These are phyloP conservation scores for Tauraco hartlaubi DNA, from an alignment of 2,797 vertebrate species.

Conservation along the genomic window DNA sequence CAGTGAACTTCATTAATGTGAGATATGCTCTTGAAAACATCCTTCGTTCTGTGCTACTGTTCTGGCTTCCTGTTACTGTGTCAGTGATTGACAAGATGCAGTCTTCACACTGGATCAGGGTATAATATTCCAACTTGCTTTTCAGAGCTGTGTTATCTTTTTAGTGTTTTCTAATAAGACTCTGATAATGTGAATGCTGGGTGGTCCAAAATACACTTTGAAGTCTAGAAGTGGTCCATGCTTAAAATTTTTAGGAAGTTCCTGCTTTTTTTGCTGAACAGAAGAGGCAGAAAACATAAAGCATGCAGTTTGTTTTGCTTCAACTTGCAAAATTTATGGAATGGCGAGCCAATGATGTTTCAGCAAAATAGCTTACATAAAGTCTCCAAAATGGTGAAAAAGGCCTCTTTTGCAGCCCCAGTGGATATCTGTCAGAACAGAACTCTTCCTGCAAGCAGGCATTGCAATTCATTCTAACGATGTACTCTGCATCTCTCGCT, in stretches of 20 bases:
- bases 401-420: background rate
- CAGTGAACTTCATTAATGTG: background rate
- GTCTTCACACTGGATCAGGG: background rate
- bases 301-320: background rate
- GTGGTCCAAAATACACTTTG: background rate
- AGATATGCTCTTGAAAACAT: background rate
- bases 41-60: background rate
- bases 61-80: background rate
- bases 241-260: background rate
- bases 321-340: background rate
- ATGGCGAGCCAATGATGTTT: background rate
- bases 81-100: background rate
- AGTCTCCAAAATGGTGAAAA: background rate
- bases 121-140: background rate
- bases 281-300: background rate
- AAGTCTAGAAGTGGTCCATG: background rate
- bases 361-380: background rate
- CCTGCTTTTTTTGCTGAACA: background rate
- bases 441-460: background rate
- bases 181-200: background rate
- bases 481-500: background rate
- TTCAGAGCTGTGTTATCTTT: background rate
- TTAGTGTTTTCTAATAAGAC: background rate
- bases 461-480: background rate
- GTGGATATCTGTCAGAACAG: background rate